Percentiles rank a stretch among this genome's conserved stretches.
Conservation (phyloP, 2,888 invertebrate genomes). For the Cataglyphis cursor region DNA sequence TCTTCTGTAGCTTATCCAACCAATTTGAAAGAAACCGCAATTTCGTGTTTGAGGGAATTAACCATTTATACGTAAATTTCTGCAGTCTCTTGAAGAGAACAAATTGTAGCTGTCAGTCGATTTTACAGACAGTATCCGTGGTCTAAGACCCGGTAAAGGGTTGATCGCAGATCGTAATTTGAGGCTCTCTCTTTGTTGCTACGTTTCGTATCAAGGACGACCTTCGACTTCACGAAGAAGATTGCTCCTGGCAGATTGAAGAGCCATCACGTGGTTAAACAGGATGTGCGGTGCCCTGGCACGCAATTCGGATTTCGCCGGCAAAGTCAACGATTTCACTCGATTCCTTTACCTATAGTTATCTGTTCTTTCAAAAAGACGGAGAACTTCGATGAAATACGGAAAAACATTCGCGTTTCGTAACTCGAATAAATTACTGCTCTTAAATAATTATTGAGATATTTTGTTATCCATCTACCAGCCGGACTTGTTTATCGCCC, state of each 20-base stretch:
- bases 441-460: conserved; percentile 32
- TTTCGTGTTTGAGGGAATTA: conserved; percentile 31
- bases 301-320: conserved; percentile 44
- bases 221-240: conserved; percentile 56
- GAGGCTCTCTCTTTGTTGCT: conserved; percentile 50
- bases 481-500: conserved; percentile 1
- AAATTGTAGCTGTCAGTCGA: conserved; percentile 57
- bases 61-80: conserved; percentile 52
- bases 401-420: conserved; percentile 32
- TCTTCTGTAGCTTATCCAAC: conserved; percentile 20
- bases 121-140: conserved; percentile 40
- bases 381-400: conserved; percentile 10
- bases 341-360: conserved; percentile 29
- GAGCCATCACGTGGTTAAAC: conserved; percentile 54
- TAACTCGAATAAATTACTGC: conserved; percentile 10
- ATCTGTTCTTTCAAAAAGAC: neutral
- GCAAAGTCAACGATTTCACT: conserved; percentile 51
- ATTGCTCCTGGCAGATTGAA: conserved; percentile 56
- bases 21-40: conserved; percentile 33
- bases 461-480: conserved; percentile 9
- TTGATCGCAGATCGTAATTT: conserved; percentile 54
- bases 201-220: conserved; percentile 49
- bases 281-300: conserved; percentile 46
- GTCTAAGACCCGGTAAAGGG: conserved; percentile 52
- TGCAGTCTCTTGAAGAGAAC: conserved; percentile 31